phyloP scores from a whole-genome alignment of 23 tunicate genomes.

The Trididemnum clinides region DNA sequence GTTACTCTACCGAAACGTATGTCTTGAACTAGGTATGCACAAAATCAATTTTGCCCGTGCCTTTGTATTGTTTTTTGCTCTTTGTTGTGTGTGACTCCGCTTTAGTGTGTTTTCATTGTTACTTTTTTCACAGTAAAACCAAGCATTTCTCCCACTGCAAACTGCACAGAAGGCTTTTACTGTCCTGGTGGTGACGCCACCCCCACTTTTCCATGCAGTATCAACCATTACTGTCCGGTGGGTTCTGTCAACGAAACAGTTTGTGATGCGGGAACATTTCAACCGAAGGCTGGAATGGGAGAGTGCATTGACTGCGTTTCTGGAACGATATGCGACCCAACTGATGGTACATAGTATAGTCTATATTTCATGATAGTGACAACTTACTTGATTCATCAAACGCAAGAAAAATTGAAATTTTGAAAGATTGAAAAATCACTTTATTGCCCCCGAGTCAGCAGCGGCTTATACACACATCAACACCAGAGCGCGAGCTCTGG shows the following conservation, averaged over 20 bases:
- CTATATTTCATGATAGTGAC: too few relatives aligned
- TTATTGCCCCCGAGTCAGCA: too few relatives aligned
- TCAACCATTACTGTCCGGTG: slow-evolving; percentile 77
- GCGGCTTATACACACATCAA: too few relatives aligned
- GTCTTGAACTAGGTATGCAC: too few relatives aligned
- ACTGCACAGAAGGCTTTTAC: slow-evolving; percentile 81
- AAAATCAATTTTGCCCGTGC: too few relatives aligned
- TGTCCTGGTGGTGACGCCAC: slow-evolving; percentile 87
- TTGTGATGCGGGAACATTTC: slow-evolving; percentile 79
- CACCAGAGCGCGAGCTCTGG: too few relatives aligned
- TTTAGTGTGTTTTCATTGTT: background rate
- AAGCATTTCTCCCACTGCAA: slow-evolving; percentile 48
- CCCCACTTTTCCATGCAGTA: slow-evolving; percentile 36
- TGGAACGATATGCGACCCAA: slow-evolving; percentile 77
- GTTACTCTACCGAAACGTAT: too few relatives aligned
- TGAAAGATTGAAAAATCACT: too few relatives aligned
- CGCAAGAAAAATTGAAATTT: too few relatives aligned
- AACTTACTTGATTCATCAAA: too few relatives aligned
- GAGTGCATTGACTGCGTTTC: slow-evolving; percentile 42
- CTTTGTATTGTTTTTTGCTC: too few relatives aligned
- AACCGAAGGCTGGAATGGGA: slow-evolving; percentile 23
- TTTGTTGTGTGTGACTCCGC: too few relatives aligned
- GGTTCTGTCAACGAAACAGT: slow-evolving; percentile 83
- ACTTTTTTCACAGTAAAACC: slow-evolving; percentile 28
- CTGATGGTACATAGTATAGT: slow-evolving; percentile 82